These are phyloP conservation scores for Apotomis betuletana DNA, from an alignment of 2,888 invertebrate genomes.

Conservation along the genomic window DNA sequence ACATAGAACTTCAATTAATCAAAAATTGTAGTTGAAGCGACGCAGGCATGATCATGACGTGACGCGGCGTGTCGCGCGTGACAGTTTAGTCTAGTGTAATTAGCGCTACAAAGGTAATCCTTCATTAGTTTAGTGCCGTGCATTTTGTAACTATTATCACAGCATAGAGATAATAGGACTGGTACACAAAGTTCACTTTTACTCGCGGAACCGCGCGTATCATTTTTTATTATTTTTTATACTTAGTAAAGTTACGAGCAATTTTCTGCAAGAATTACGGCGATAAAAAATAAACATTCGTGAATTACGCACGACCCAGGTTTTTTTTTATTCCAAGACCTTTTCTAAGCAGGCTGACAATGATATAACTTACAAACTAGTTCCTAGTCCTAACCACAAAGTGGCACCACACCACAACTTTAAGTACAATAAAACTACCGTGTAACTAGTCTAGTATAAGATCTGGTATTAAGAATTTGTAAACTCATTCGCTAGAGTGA, in stretches of 20 bases:
- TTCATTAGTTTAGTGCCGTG: constrained; percentile 23
- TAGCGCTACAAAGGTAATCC: constrained; percentile 26
- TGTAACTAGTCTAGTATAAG: not conserved
- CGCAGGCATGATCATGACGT: constrained; percentile 10
- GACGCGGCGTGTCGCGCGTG: constrained; percentile 13
- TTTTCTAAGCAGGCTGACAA: not conserved
- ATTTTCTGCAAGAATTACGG: too few species aligned
- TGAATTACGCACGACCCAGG: too few species aligned
- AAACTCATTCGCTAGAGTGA: not conserved
- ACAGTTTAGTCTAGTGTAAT: constrained; percentile 32
- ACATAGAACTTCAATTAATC: too few species aligned
- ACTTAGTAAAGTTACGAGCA: too few species aligned
- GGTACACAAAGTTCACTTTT: too few species aligned
- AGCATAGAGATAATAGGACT: too few species aligned
- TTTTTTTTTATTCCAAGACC: not conserved
- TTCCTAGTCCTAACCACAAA: constrained; percentile 8
- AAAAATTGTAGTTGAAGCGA: not conserved
- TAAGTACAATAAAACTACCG: constrained; percentile 2
- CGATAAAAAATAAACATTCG: too few species aligned
- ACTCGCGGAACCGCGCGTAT: too few species aligned
- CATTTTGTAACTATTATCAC: constrained; percentile 5
- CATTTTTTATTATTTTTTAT: too few species aligned
- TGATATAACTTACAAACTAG: constrained; percentile 2
- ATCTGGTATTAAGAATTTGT: not conserved
- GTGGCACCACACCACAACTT: not conserved